Percentiles rank a stretch among this genome's conserved stretches.
These are phyloP conservation scores for Chrysopilus asiliformis DNA, from an alignment of 2,888 invertebrate genomes.

Conservation along the genomic window DNA sequence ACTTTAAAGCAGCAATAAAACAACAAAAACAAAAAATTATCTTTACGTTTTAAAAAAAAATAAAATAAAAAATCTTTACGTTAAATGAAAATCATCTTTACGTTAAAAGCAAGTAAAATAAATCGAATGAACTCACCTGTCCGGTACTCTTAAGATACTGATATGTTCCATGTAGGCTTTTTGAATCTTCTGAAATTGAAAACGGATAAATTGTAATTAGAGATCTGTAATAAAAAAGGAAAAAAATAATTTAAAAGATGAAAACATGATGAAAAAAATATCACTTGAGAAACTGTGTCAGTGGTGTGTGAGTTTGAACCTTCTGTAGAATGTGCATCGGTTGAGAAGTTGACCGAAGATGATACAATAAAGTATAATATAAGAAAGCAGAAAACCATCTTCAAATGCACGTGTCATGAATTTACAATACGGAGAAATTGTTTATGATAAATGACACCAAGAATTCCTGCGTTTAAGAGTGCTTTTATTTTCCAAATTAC, in stretches of 20 bases:
- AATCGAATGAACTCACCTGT: constrained; percentile 37
- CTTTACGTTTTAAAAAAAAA: too few species aligned
- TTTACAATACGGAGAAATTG: too few species aligned
- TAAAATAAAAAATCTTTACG: constrained; percentile 15
- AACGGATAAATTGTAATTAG: neutral
- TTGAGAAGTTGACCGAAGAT: too few species aligned
- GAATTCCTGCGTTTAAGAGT: too few species aligned
- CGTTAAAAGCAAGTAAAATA: constrained; percentile 6
- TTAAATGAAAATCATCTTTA: constrained; percentile 14
- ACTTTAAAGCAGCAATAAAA: too few species aligned
- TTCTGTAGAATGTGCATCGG: too few species aligned
- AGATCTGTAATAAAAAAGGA: neutral
- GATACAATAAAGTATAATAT: too few species aligned
- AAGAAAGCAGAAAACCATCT: too few species aligned
- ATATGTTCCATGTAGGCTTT: constrained; percentile 33
- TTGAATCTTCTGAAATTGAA: constrained; percentile 24
- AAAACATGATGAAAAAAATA: neutral
- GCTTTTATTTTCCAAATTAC: too few species aligned
- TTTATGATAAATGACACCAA: too few species aligned
- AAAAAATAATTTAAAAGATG: constrained; percentile 1
- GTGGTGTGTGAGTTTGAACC: neutral
- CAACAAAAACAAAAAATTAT: too few species aligned
- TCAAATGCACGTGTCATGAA: too few species aligned
- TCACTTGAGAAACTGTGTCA: neutral
- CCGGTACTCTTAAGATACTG: constrained; percentile 47